Conservation (phyloP, 2,888 invertebrate species). For the Oligia latruncula region DNA sequence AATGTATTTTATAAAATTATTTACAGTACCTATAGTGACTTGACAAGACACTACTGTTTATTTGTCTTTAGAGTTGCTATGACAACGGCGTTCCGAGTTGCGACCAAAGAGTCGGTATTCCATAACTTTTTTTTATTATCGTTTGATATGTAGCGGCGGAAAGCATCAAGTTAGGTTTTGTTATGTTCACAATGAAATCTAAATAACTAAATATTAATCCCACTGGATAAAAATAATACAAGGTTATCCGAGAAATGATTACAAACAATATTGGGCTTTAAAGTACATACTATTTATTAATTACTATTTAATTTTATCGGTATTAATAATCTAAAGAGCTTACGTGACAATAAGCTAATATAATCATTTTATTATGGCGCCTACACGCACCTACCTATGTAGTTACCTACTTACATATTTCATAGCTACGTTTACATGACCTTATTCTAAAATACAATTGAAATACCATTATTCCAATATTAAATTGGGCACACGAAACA, state of each 20-base stretch:
- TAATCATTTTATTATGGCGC: neutral
- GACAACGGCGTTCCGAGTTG: constrained; percentile 60
- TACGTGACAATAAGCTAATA: neutral
- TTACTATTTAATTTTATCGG: neutral
- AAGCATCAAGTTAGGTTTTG: neutral
- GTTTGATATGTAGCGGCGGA: neutral
- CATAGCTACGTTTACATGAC: neutral
- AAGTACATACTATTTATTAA: constrained; percentile 17
- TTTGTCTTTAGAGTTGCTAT: constrained; percentile 68
- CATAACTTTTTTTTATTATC: neutral
- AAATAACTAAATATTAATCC: neutral
- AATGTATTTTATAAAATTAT: constrained; percentile 8
- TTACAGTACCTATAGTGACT: neutral
- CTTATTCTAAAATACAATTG: constrained; percentile 19
- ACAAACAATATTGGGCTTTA: neutral
- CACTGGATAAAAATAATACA: neutral
- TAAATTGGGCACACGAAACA: constrained; percentile 74
- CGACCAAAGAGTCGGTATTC: constrained; percentile 15
- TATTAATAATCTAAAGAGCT: neutral
- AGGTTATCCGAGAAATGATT: neutral
- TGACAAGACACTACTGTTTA: constrained; percentile 20
- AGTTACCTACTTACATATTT: neutral
- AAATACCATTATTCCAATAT: constrained; percentile 46
- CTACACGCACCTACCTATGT: neutral
- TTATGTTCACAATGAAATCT: neutral